Conservation (phyloP, 1,140 invertebrate species). For the Trichonephila clavata region DNA sequence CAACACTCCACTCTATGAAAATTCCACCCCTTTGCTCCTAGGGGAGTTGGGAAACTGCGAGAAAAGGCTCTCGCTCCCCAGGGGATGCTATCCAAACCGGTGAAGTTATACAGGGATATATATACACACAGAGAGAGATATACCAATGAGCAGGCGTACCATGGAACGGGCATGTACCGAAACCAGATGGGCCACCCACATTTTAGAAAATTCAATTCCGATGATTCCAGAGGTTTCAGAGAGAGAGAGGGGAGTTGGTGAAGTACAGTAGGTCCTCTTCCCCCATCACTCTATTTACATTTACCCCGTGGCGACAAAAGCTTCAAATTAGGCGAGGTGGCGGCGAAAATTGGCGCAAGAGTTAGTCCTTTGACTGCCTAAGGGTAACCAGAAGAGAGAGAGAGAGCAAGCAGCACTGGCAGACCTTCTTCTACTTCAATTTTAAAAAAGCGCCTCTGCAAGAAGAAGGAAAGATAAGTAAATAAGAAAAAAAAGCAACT, state of each 20-base stretch:
- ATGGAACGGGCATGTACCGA: neutral
- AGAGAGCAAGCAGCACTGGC: slow-evolving; percentile 30
- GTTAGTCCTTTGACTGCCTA: slow-evolving; percentile 75
- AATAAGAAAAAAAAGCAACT: slow-evolving; percentile 70
- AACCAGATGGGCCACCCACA: slow-evolving; percentile 65
- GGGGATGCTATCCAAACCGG: neutral
- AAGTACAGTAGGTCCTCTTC: neutral
- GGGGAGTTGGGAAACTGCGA: neutral
- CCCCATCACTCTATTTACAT: slow-evolving; percentile 66
- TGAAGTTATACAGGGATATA: neutral
- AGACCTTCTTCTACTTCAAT: slow-evolving; percentile 20
- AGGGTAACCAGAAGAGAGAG: slow-evolving; percentile 31
- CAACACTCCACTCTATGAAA: neutral
- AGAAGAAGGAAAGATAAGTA: slow-evolving; percentile 58
- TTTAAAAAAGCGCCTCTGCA: slow-evolving; percentile 62
- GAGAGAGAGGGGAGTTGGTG: neutral
- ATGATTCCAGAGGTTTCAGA: slow-evolving; percentile 23
- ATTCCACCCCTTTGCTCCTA: neutral
- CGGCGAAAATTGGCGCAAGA: slow-evolving; percentile 75
- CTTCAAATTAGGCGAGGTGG: slow-evolving; percentile 73
- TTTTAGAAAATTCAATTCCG: slow-evolving; percentile 75
- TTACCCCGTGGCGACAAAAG: slow-evolving; percentile 74
- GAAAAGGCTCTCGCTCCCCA: neutral
- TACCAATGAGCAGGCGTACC: neutral
- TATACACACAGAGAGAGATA: slow-evolving; percentile 1